Evolutionary conservation across 2,888 invertebrate genomes (phyloP), one percentile per base, ranked within the genome.

Genomic region (Habrosyne pyritoides): DNA sequence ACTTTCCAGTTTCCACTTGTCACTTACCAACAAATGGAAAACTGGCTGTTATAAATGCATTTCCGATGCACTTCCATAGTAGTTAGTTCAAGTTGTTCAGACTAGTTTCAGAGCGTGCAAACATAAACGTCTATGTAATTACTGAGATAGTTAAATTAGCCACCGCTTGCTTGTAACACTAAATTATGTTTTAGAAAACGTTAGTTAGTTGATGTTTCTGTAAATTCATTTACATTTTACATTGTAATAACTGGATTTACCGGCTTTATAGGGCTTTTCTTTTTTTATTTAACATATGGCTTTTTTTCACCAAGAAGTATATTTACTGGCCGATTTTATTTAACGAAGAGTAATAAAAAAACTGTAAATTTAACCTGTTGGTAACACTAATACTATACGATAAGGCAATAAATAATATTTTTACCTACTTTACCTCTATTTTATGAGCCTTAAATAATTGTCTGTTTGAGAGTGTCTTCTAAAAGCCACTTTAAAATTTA

Each of bases 11-110:
- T 65, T 57, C 30, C 33, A 55, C 55, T 57, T 60, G 56, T 55
- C 47, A 55, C 50, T 51, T 24, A 24, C 24, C 24, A 48, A 24
- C 48, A 48, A 42, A 50, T 55, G 8, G n/a, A 56, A 61, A 54
- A 56, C 30, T 42, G 48, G 22, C 47, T 49, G 57, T 58, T 60
- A 52, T 42, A 36, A 33, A 42, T 42, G 48, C 52, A 58, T 61
- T 66, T 63, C 60, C 55, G 46, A 66, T 53, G 48, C 52, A 65
- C 10, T 26, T 26, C 24, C 24, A 24, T 49, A 26, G 48, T 42
- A 14, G 21, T 47, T 47, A 47, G 10, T 36, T 24, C 50, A 47
- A 54, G 51, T 54, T 30, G 52, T 33, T 7, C 42, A 12, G 26
- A 26, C 55, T 21, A 42, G 52, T 53, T 53, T 42, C 26, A 48